A percentile compares a stretch with the other conserved stretches of the same genome.
Conservation (phyloP, 2,797 vertebrate genomes). For the Anableps anableps region DNA sequence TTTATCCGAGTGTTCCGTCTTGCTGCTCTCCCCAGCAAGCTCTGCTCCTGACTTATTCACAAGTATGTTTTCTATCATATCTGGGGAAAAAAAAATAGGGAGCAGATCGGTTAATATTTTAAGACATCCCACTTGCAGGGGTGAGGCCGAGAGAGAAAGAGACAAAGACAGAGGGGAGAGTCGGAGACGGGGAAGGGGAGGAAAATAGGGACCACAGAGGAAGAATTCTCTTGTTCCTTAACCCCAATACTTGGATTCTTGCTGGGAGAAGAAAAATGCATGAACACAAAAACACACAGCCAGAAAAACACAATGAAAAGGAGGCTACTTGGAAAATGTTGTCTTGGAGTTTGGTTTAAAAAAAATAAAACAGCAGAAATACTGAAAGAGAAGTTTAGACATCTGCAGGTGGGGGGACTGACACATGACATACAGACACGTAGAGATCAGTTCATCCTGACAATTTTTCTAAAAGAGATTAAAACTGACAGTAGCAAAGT, state of each 20-base stretch:
- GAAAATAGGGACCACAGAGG: slow-evolving; percentile 66
- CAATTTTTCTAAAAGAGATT: background rate
- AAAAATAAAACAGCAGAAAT: background rate
- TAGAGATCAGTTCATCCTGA: too few species aligned
- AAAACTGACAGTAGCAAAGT: background rate
- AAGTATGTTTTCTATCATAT: slow-evolving; percentile 79
- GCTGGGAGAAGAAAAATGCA: slow-evolving; percentile 66
- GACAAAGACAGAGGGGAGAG: slow-evolving; percentile 22
- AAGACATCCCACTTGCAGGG: slow-evolving; percentile 68
- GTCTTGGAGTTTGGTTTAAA: slow-evolving; percentile 1
- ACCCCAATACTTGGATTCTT: slow-evolving; percentile 75
- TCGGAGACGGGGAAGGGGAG: slow-evolving; percentile 34
- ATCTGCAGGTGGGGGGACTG: background rate
- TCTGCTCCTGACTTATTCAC: slow-evolving; percentile 84
- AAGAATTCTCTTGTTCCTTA: slow-evolving; percentile 80
- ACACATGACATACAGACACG: background rate
- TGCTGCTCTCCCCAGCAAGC: slow-evolving; percentile 73
- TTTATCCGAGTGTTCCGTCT: slow-evolving; percentile 63
- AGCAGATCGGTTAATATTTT: slow-evolving; percentile 83
- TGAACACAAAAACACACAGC: slow-evolving; percentile 48
- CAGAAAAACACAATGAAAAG: slow-evolving; percentile 28
- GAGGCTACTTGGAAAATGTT: slow-evolving; percentile 31
- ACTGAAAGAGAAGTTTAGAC: background rate
- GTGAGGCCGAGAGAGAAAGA: slow-evolving; percentile 30
- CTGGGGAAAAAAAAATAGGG: slow-evolving; percentile 72